Base-by-base conservation (phyloP, 2,113 vertebrate species). In the Scalopus aquaticus region DNA sequence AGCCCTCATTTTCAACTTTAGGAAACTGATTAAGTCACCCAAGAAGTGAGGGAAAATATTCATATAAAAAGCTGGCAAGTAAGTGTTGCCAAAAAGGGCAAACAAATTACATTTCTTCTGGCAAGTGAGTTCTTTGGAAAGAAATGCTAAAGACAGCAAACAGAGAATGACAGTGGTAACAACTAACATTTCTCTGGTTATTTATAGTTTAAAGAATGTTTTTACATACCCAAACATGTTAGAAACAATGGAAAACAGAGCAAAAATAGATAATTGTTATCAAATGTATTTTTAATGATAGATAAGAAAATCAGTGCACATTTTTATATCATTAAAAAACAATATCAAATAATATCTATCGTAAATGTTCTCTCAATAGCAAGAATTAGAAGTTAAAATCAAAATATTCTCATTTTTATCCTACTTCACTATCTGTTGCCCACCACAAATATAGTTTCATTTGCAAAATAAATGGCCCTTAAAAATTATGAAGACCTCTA, bases 1-100 rank as follows among this genome's bases (percentile, higher is more conserved):
- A 89, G 76, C 32, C 90, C 44, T 93, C 46, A 73, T 78, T 88
- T 95, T 88, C 79, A 96, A 81, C 81, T 88, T 90, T 54, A 78
- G 79, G 85, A 93, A 92, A 78, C 12, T n/a, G 11, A 94, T 13
- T 26, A 91, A 91, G 44, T 82, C 30, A 9, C 73, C 46, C 60
- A 82, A 70, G 90, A 91, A 56, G 49, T 56, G 32, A 94, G 28
- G 69, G 6, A 85, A 96, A 94, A 82, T 51, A 62, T 69, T 92
- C 49, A 87, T 46, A 65, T 64, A 73, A 96, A 94, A 95, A 90
- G 22, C 20, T 88, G 62, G 67, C 86, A 92, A 86, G 88, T 79
- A 73, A 83, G 6, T 64, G 39, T 69, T 86, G 42, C 73, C 37
- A 51, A 83, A 49, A 84, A 83, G 58, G 72, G 58, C 88, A 96